These are phyloP conservation scores for Rhysida immarginata DNA, from an alignment of 1,140 invertebrate genomes.

Conservation along the genomic window DNA sequence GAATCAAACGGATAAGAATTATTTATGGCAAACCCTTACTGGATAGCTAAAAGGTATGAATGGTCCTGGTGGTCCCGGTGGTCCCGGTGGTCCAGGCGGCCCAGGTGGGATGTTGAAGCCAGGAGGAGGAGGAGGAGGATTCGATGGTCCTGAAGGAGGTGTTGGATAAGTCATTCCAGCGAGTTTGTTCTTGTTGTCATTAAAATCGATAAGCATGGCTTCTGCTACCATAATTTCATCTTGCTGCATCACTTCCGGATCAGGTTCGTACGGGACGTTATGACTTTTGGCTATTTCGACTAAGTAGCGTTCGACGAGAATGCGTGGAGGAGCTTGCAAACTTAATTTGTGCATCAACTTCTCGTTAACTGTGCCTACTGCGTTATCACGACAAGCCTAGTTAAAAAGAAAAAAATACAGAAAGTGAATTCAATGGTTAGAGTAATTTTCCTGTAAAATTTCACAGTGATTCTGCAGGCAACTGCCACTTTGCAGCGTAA, in stretches of 20 bases:
- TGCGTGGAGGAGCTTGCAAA: slow-evolving; percentile 87
- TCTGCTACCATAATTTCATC: slow-evolving; percentile 47
- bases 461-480: too few species aligned
- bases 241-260: slow-evolving; percentile 71
- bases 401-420: not conserved
- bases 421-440: too few species aligned
- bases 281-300: slow-evolving; percentile 95
- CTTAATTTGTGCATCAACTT: slow-evolving; percentile 93
- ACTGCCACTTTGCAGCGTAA: too few species aligned
- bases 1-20: too few species aligned
- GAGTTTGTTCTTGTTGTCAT: slow-evolving; percentile 22
- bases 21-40: too few species aligned
- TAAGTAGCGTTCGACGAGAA: slow-evolving; percentile 88
- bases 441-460: too few species aligned
- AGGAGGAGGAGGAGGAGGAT: slow-evolving; percentile 5
- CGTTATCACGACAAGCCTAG: slow-evolving; percentile 54
- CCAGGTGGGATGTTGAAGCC: slow-evolving; percentile 7
- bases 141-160: slow-evolving; percentile 19
- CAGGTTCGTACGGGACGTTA: slow-evolving; percentile 79
- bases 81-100: not conserved
- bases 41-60: not conserved
- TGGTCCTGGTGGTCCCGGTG: slow-evolving; percentile 3
- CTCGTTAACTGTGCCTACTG: slow-evolving; percentile 69
- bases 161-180: slow-evolving; percentile 32
- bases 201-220: slow-evolving; percentile 58